Evolutionary conservation across 2,888 invertebrate species (phyloP), one percentile per base, ranked within the genome.

Genomic region (Ophion costatus): DNA sequence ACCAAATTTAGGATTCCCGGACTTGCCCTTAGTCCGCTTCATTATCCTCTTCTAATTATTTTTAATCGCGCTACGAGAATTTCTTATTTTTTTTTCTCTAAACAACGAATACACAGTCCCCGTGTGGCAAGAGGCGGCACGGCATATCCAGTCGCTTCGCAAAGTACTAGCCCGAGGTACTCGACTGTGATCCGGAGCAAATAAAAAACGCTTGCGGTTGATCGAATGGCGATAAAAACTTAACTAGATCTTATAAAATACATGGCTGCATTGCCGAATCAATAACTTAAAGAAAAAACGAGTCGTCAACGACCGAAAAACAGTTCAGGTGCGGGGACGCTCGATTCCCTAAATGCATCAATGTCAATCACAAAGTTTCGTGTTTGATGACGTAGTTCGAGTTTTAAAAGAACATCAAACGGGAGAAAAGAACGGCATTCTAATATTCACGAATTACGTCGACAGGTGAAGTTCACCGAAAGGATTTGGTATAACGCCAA

Each of bases 401-500:
- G 14, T 63, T 63, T 10, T 5, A 66, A 59, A 66, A 56, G 20
- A 69, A 61, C 20, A 69, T 51, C 51, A 51, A 51, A 51, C 51
- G 45, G 24, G 20, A 22, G 4, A 70, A 1, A 42, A 45, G 45
- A 22, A 71, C n/a, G 1, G 24, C 38, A 14, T 17, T 38, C 29
- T 66, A n/a, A 71, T 64, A 79, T 75, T 76, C 59, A 57, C 75
- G 61, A 56, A 61, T 75, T 80, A 85, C 63, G 77, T 71, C 33
- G 73, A 66, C 29, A 80, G 63, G 59, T 83, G 77, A 64, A 70
- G 77, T 63, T 83, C 74, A n/a, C 77, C 85, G 64, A 85, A 88
- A 20, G 87, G 87, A 86, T 88, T 94, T 80, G 96, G 96, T 88
- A 98, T 96, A 6, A 98, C 97, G 0, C 97, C 98, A 33, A 97